Conservation (phyloP, 1,140 invertebrate species). For the Platorchestia sp. region DNA sequence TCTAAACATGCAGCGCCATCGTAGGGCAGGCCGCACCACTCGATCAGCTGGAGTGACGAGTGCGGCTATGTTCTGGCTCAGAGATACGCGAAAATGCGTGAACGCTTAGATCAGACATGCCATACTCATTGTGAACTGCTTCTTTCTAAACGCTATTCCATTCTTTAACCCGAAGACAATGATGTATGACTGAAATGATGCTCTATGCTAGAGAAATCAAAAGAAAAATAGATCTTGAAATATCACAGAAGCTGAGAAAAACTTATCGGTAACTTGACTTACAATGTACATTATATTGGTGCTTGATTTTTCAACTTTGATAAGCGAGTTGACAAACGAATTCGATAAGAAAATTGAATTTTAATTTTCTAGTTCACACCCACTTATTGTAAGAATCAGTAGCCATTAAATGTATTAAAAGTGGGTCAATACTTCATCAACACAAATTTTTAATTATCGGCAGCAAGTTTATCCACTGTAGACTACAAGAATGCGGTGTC, state of each 20-base stretch:
- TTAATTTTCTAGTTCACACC: background rate
- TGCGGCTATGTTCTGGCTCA: background rate
- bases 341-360: background rate
- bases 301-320: conserved; percentile 1
- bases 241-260: conserved; percentile 6
- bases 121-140: background rate
- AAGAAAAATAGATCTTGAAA: background rate
- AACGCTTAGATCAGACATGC: background rate
- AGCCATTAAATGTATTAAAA: background rate
- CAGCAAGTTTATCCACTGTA: background rate
- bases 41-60: too few species aligned
- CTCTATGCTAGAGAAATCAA: background rate
- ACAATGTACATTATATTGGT: background rate
- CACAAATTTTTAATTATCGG: background rate
- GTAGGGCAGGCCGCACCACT: background rate
- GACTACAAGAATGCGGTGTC: background rate
- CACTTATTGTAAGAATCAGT: background rate
- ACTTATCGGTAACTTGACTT: background rate
- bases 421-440: background rate
- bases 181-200: background rate
- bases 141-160: background rate
- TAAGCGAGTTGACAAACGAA: background rate
- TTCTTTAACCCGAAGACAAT: background rate
- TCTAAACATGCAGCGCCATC: background rate
- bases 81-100: background rate